Conservation (phyloP, 1,140 invertebrate species). For the Olivierus martensii region DNA sequence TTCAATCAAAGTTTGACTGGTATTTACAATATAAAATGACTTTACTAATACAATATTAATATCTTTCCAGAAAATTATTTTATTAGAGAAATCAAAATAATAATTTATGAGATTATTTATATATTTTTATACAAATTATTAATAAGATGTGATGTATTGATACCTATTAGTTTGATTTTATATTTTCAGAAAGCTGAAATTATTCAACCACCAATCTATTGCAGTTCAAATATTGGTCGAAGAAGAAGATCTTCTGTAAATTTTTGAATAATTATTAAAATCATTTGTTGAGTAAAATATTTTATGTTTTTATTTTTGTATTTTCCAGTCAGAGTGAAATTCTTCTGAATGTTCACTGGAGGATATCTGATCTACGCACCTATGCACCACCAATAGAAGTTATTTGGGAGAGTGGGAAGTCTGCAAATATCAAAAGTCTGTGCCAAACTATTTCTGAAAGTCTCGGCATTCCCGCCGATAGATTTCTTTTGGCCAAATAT, state of each 20-base stretch:
- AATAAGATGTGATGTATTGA: no score
- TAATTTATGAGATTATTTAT: no score
- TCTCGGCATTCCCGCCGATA: background rate
- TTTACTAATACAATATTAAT: no score
- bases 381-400: slow-evolving; percentile 8
- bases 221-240: slow-evolving; percentile 4
- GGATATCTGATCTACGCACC: slow-evolving; percentile 4
- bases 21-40: no score
- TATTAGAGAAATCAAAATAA: no score
- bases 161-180: no score
- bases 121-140: no score
- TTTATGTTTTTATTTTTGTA: background rate
- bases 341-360: slow-evolving; percentile 8
- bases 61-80: no score
- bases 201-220: slow-evolving; percentile 5
- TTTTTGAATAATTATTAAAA: background rate
- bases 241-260: slow-evolving; percentile 15
- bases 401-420: slow-evolving; percentile 10
- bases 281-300: no score
- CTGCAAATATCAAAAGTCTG: slow-evolving; percentile 4
- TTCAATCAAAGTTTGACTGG: no score
- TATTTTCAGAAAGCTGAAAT: slow-evolving; percentile 13
- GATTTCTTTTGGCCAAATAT: slow-evolving; percentile 8
- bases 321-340: slow-evolving; percentile 11
- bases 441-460: slow-evolving; percentile 6